Percentiles rank a stretch among this genome's conserved stretches.
Conservation (phyloP, 2,888 invertebrate species). For the Lagria hirta region DNA sequence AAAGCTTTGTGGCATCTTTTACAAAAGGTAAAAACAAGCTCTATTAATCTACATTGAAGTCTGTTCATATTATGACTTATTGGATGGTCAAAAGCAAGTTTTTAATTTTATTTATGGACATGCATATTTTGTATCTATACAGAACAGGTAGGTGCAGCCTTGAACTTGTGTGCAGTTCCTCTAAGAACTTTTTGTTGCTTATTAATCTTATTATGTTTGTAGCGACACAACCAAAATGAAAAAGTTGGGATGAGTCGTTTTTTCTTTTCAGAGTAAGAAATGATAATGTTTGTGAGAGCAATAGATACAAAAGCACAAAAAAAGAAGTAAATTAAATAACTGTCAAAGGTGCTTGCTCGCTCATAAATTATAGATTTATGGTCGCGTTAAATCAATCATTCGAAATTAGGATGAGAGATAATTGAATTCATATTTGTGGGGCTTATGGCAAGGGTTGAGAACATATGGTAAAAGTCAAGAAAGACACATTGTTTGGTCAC, state of each 20-base stretch:
- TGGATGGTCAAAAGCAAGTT: constrained; percentile 27
- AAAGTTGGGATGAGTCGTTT: no score
- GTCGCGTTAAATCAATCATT: constrained; percentile 15
- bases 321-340: constrained; percentile 16
- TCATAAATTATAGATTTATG: constrained; percentile 4
- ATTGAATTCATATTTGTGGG: no score
- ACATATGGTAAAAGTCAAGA: constrained; percentile 27
- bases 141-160: constrained; percentile 26
- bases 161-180: constrained; percentile 26
- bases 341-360: constrained; percentile 6
- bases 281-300: constrained; percentile 8
- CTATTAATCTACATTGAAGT: constrained; percentile 24
- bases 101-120: constrained; percentile 27
- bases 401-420: constrained; percentile 10
- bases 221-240: constrained; percentile 11
- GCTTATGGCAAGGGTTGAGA: constrained; percentile 15
- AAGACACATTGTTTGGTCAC: constrained; percentile 43
- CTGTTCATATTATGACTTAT: constrained; percentile 27
- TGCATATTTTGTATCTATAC: constrained; percentile 24
- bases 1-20: no score
- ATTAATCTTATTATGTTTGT: constrained; percentile 6
- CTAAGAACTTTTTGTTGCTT: constrained; percentile 7
- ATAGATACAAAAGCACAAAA: no score
- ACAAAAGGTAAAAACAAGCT: constrained; percentile 9
- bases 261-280: no score